These are phyloP conservation scores for Pachycephus smyrnensis DNA, from an alignment of 2,888 invertebrate species.

Conservation along the genomic window DNA sequence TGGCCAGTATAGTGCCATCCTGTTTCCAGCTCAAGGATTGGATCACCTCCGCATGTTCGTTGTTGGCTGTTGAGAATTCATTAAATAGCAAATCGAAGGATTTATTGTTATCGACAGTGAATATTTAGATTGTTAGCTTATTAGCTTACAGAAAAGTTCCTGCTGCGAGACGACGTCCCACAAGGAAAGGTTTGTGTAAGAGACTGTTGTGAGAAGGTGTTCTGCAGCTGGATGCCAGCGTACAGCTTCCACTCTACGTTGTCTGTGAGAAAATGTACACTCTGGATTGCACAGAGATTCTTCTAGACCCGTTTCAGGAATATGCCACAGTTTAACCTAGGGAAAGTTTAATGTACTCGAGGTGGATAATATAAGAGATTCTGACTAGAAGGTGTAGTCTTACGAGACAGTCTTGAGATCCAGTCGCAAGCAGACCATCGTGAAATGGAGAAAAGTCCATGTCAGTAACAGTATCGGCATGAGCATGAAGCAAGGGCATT, in stretches of 20 bases:
- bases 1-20: conserved; percentile 84
- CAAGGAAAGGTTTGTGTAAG: conserved; percentile 83
- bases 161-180: conserved; percentile 89
- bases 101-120: conserved; percentile 8
- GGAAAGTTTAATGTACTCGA: conserved; percentile 16
- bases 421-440: conserved; percentile 90
- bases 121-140: not conserved
- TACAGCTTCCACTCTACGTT: conserved; percentile 88
- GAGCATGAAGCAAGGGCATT: conserved; percentile 87
- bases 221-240: conserved; percentile 93
- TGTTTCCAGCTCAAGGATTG: conserved; percentile 92
- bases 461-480: conserved; percentile 92
- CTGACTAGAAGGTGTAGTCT: conserved; percentile 39
- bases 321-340: conserved; percentile 90
- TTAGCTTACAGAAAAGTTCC: conserved; percentile 78
- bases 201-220: conserved; percentile 87
- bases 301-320: conserved; percentile 84
- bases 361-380: not conserved
- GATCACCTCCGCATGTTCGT: conserved; percentile 86
- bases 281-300: conserved; percentile 83
- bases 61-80: conserved; percentile 69
- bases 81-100: conserved; percentile 7
- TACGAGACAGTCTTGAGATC: conserved; percentile 88
- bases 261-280: conserved; percentile 85
- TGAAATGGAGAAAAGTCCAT: conserved; percentile 97